Evolutionary conservation across 2,888 invertebrate species (phyloP).

Genomic region (Beris morrisii): DNA sequence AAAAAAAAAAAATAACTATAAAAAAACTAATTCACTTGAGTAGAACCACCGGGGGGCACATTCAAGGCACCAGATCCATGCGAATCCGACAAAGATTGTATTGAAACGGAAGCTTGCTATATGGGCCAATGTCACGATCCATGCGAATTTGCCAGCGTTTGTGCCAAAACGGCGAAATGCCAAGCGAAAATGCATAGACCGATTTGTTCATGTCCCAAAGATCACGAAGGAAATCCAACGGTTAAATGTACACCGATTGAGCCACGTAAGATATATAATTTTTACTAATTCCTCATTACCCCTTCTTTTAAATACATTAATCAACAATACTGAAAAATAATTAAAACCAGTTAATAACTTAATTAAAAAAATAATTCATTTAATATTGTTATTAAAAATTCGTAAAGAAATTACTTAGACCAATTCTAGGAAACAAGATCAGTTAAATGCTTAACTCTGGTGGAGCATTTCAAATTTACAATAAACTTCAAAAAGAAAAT

Average conservation of each 20-base stretch:
- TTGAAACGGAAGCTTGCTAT: slow-evolving; percentile 80
- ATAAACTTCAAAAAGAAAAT: no score
- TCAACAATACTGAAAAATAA: slow-evolving; percentile 19
- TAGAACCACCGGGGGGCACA: slow-evolving; percentile 72
- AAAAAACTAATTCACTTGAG: slow-evolving; percentile 40
- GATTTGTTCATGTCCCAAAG: slow-evolving; percentile 78
- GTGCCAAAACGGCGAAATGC: slow-evolving; percentile 75
- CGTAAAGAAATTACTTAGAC: no score
- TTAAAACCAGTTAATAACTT: slow-evolving; percentile 19
- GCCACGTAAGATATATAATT: slow-evolving; percentile 67
- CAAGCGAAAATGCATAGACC: slow-evolving; percentile 81
- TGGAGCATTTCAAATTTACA: no score
- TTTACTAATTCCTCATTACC: no score
- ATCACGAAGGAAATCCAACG: slow-evolving; percentile 80
- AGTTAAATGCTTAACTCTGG: no score
- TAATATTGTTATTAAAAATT: no score
- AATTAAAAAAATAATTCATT: slow-evolving; percentile 9
- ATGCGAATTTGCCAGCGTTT: slow-evolving; percentile 78
- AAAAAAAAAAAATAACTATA: slow-evolving; percentile 24
- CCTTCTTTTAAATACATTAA: neutral
- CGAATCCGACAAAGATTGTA: slow-evolving; percentile 81
- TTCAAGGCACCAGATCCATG: slow-evolving; percentile 76
- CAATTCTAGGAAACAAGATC: no score
- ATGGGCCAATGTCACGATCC: slow-evolving; percentile 81
- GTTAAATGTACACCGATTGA: slow-evolving; percentile 74